These are phyloP conservation scores for Corynorhinus townsendii DNA, from an alignment of 2,113 vertebrate species.

Conservation along the genomic window DNA sequence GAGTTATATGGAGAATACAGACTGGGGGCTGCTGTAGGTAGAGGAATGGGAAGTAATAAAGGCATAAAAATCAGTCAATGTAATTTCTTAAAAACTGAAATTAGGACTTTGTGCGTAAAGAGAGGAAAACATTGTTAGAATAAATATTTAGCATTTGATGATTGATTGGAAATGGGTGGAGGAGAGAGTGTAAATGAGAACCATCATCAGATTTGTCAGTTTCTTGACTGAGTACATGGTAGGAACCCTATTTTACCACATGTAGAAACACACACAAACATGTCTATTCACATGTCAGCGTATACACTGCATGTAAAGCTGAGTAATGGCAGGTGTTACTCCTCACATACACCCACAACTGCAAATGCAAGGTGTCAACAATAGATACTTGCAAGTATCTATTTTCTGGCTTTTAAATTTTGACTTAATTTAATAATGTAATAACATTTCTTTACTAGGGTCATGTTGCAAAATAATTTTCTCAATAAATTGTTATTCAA, in stretches of 20 bases:
- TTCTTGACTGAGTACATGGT: neutral
- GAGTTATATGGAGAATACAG: fast-evolving
- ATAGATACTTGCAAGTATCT: too few species aligned
- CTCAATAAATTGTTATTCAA: neutral
- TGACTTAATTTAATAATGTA: too few species aligned
- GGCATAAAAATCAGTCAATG: neutral
- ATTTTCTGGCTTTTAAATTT: too few species aligned
- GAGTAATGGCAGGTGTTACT: neutral
- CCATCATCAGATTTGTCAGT: neutral
- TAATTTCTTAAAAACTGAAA: neutral
- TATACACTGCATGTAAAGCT: neutral
- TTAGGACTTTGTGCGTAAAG: neutral
- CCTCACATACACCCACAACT: neutral
- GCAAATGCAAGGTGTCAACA: neutral
- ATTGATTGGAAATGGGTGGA: neutral
- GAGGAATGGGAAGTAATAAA: neutral
- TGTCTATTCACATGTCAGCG: neutral
- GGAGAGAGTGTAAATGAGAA: neutral
- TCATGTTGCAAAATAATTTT: neutral
- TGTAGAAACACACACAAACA: neutral
- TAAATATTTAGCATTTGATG: neutral
- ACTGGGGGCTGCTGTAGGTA: fast-evolving
- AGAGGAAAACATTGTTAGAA: neutral
- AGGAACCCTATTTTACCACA: neutral
- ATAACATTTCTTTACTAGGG: too few species aligned